Percentiles rank a stretch among this genome's conserved stretches.
phyloP scores from a whole-genome alignment of 2,888 invertebrate genomes.

The Danaus chrysippus region DNA sequence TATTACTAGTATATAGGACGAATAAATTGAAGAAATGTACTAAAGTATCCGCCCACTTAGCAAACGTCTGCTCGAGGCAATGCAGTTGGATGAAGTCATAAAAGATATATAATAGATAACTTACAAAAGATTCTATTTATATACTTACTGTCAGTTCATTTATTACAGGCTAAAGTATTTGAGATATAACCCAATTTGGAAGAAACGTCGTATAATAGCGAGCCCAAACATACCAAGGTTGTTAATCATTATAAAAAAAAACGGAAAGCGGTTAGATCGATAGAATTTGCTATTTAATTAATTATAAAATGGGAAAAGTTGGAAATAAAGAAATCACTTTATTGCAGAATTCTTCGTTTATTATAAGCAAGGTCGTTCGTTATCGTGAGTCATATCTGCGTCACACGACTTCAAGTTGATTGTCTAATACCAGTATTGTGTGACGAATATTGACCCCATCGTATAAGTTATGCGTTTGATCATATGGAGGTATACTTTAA shows the following conservation, averaged over 20 bases:
- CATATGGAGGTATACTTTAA: conserved; percentile 1
- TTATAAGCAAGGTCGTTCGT: neutral
- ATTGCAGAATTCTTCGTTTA: too few relatives aligned
- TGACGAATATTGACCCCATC: conserved; percentile 40
- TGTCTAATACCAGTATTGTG: conserved; percentile 34
- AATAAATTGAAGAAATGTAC: conserved; percentile 57
- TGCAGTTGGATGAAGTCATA: conserved; percentile 31
- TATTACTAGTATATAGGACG: conserved; percentile 26
- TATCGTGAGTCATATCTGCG: conserved; percentile 64
- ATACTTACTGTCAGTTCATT: conserved; percentile 1
- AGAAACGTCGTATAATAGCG: too few relatives aligned
- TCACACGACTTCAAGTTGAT: conserved; percentile 47
- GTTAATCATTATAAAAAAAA: too few relatives aligned
- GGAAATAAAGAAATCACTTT: conserved; percentile 5
- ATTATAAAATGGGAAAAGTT: neutral
- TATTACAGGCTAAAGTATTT: neutral
- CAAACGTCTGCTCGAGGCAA: conserved; percentile 38
- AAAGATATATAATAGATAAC: neutral
- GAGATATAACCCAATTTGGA: neutral
- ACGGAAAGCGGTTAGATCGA: neutral
- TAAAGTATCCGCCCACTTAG: conserved; percentile 54
- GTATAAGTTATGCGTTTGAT: conserved; percentile 16
- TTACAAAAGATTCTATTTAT: conserved; percentile 7
- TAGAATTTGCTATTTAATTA: conserved; percentile 9
- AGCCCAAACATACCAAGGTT: too few relatives aligned